A percentile compares a stretch with the other conserved stretches of the same genome.
phyloP scores from a whole-genome alignment of 2,797 vertebrate species.

The Discoglossus pictus region DNA sequence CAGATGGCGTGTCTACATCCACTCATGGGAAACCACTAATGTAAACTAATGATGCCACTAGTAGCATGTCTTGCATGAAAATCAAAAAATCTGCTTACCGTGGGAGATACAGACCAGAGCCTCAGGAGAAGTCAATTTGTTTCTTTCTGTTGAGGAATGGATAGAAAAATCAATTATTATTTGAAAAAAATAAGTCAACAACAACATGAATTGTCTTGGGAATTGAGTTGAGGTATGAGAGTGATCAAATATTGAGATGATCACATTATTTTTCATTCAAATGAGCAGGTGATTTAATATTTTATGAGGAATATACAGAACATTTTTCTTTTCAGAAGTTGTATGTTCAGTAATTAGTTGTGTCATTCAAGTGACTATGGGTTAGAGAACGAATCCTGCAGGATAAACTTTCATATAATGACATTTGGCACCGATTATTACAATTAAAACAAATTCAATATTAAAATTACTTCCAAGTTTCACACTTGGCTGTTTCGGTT shows the following conservation, averaged over 20 bases:
- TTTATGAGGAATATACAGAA: neutral
- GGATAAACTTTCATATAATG: too few relatives aligned
- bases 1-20: too few relatives aligned
- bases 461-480: too few relatives aligned
- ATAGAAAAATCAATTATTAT: constrained; percentile 29
- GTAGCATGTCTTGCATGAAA: neutral
- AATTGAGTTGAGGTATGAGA: neutral
- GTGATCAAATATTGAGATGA: constrained; percentile 1
- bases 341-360: too few relatives aligned
- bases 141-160: constrained; percentile 15
- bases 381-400: too few relatives aligned
- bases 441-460: too few relatives aligned
- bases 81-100: constrained; percentile 23
- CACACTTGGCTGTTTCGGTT: too few relatives aligned
- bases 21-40: too few relatives aligned
- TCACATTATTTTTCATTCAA: constrained; percentile 3
- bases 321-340: too few relatives aligned
- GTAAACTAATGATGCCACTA: neutral
- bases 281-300: constrained; percentile 22
- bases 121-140: neutral
- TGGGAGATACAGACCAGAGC: constrained; percentile 5
- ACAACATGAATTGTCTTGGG: neutral
- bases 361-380: too few relatives aligned
- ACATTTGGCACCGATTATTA: too few relatives aligned
- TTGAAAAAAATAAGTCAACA: constrained; percentile 20